Evolutionary conservation across 2,113 vertebrate species (phyloP).

Genomic region (Heterotilapia buettikoferi): DNA sequence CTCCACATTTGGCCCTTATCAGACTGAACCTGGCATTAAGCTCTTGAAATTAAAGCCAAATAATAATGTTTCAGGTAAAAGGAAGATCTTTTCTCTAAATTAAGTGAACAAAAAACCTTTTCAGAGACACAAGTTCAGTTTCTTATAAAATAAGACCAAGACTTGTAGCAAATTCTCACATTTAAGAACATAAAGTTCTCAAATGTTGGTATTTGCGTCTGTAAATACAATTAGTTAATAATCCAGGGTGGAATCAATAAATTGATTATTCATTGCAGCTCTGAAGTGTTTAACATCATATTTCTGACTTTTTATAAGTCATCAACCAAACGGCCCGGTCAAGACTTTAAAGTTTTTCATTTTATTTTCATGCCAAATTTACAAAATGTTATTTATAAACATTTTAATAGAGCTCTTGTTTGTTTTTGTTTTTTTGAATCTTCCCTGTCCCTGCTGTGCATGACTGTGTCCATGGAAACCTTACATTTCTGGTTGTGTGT

Average conservation of each 20-base stretch:
- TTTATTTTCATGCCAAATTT: not conserved
- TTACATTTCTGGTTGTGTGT: not conserved
- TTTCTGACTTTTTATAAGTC: not conserved
- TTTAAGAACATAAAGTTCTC: not conserved
- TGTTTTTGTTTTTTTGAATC: not conserved
- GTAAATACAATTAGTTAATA: not conserved
- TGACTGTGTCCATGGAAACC: not conserved
- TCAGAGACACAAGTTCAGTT: not conserved
- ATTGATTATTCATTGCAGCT: rapidly evolving
- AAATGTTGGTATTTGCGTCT: not conserved
- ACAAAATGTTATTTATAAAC: not conserved
- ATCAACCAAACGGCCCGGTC: rapidly evolving
- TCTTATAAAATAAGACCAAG: not conserved
- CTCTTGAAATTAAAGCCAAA: not conserved
- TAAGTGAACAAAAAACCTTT: not conserved
- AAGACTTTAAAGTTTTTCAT: not conserved
- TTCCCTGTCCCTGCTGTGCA: not conserved
- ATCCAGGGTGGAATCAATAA: rapidly evolving
- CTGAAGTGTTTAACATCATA: not conserved
- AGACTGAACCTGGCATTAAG: not conserved
- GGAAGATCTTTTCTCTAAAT: not conserved
- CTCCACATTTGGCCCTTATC: not conserved
- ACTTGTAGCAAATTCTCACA: not conserved
- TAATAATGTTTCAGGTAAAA: not conserved
- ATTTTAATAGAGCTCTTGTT: not conserved